Percentiles rank a stretch among this genome's conserved stretches.
Conservation (phyloP, 2,113 vertebrate species). For the Plotosus lineatus region DNA sequence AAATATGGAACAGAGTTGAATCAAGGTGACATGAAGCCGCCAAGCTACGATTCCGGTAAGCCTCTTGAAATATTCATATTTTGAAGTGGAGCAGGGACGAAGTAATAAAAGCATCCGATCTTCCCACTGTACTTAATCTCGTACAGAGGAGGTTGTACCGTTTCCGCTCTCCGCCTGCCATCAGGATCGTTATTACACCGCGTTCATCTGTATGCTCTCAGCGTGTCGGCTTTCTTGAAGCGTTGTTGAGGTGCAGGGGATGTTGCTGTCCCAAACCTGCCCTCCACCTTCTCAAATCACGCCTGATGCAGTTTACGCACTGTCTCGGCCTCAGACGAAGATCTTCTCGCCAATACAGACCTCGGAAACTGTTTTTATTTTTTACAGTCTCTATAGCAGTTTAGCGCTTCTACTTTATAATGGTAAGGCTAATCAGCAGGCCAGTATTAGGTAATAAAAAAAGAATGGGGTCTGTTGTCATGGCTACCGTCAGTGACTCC, state of each 20-base stretch:
- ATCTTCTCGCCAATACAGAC: background rate
- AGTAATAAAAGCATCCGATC: background rate
- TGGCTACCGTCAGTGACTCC: background rate
- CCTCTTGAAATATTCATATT: background rate
- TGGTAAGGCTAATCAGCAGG: background rate
- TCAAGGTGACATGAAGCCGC: slow-evolving; percentile 97
- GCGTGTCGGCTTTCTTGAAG: background rate
- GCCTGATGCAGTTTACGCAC: background rate
- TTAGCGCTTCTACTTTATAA: background rate
- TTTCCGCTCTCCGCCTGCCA: background rate
- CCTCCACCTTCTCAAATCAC: background rate
- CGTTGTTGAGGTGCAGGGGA: background rate
- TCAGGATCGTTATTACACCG: background rate
- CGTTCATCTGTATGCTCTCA: slow-evolving; percentile 7
- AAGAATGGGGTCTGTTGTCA: background rate
- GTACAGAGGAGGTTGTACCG: background rate
- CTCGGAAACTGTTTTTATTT: too few relatives aligned
- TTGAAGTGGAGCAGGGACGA: background rate
- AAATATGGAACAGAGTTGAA: slow-evolving; percentile 98
- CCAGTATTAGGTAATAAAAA: background rate
- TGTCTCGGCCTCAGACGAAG: background rate
- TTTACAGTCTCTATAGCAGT: too few relatives aligned
- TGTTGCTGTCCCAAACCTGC: background rate
- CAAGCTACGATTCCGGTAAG: slow-evolving; percentile 98
- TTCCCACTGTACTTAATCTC: background rate